Percentiles rank a stretch among this genome's conserved stretches.
phyloP scores from a whole-genome alignment of 1,140 invertebrate species.

The Brachystomella parvula region DNA sequence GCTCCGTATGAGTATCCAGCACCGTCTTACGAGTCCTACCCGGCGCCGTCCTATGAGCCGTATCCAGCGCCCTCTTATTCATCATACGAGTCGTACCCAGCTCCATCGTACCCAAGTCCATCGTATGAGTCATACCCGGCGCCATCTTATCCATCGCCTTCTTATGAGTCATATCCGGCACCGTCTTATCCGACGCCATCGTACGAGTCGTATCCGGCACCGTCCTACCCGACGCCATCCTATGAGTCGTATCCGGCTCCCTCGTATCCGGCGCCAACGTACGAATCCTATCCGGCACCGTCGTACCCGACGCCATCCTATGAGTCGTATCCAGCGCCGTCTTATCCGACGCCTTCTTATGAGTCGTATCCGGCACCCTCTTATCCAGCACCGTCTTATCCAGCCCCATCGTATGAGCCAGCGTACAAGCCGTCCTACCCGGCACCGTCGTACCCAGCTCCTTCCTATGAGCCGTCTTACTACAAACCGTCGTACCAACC shows the following conservation, averaged over 20 bases:
- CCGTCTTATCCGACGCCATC: conserved; percentile 1
- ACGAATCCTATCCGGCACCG: background rate
- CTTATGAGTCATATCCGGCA: background rate
- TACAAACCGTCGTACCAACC: conserved; percentile 3
- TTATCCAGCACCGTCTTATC: background rate
- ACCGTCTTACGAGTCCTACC: background rate
- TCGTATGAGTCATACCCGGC: background rate
- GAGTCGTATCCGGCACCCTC: conserved; percentile 2
- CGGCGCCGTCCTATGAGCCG: conserved; percentile 6
- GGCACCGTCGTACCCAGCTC: conserved; percentile 12
- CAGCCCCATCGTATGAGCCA: conserved; percentile 17
- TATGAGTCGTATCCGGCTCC: conserved; percentile 2
- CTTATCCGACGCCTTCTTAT: conserved; percentile 11
- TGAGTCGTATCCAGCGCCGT: conserved; percentile 4
- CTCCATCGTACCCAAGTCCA: background rate
- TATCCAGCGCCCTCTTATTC: background rate
- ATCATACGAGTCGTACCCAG: conserved; percentile 6
- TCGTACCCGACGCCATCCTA: conserved; percentile 15
- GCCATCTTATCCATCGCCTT: background rate
- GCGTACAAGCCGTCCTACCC: conserved; percentile 15
- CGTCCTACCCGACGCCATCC: conserved; percentile 14
- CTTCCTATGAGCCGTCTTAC: conserved; percentile 10
- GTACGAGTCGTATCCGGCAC: conserved; percentile 13
- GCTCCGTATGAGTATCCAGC: background rate
- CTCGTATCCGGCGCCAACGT: conserved; percentile 1